A percentile compares a stretch with the other conserved stretches of the same genome.
phyloP scores from a whole-genome alignment of 2,888 invertebrate genomes.

The Coelopa pilipes region DNA sequence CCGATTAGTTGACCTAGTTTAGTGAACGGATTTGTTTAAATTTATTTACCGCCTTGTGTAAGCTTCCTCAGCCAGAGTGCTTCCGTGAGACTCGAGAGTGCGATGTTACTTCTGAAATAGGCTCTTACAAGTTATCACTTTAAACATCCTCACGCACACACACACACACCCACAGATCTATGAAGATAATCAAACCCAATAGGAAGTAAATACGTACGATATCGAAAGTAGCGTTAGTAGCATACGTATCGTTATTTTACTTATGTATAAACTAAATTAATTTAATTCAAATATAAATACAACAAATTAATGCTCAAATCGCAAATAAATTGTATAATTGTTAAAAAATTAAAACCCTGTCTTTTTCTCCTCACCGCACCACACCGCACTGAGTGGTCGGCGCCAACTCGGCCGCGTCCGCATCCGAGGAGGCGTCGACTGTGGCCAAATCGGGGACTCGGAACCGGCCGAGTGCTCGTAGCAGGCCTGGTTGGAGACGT shows the following conservation, averaged over 20 bases:
- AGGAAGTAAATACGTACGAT: constrained; percentile 39
- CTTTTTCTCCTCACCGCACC: no score
- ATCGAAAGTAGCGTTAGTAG: constrained; percentile 15
- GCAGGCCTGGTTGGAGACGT: no score
- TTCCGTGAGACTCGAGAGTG: constrained; percentile 50
- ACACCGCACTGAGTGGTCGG: neutral
- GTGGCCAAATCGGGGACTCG: no score
- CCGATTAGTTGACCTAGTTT: neutral
- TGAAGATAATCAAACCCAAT: constrained; percentile 38
- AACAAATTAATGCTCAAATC: constrained; percentile 42
- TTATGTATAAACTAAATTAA: constrained; percentile 41
- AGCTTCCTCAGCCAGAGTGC: constrained; percentile 43
- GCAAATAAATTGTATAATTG: constrained; percentile 34
- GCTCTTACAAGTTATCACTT: constrained; percentile 30
- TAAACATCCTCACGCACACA: constrained; percentile 35
- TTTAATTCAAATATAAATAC: constrained; percentile 29
- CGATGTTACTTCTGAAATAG: constrained; percentile 37
- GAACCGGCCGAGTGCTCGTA: no score
- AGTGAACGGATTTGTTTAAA: neutral
- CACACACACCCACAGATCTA: constrained; percentile 30
- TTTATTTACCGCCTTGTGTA: neutral
- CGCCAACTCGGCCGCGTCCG: no score
- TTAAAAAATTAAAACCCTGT: constrained; percentile 10
- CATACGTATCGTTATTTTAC: constrained; percentile 16
- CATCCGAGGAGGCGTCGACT: no score